Conservation (phyloP, 2,797 vertebrate genomes). For the Argya squamiceps region DNA sequence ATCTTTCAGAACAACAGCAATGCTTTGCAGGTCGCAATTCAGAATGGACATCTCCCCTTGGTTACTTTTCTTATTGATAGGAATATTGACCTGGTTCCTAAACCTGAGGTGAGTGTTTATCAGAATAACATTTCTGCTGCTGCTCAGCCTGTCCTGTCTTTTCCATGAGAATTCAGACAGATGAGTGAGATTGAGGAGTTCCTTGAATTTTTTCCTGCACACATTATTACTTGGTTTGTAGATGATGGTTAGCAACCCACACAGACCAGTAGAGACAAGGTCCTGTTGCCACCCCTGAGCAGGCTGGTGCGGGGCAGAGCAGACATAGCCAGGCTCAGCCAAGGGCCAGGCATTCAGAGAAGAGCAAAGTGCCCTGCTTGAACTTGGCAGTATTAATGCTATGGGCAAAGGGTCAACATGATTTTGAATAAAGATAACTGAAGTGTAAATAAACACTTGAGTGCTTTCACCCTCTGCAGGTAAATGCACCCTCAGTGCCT, state of each 20-base stretch:
- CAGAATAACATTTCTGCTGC: neutral
- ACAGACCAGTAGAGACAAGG: neutral
- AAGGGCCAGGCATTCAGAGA: neutral
- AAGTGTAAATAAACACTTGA: neutral
- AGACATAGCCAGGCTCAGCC: neutral
- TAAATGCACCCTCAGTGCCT: neutral
- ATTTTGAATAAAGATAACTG: neutral
- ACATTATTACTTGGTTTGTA: fast-evolving
- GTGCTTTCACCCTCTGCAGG: neutral
- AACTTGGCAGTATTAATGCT: neutral
- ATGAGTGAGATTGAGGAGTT: neutral
- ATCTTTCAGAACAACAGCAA: constrained; percentile 74
- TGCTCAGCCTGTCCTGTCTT: neutral
- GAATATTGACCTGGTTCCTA: constrained; percentile 74
- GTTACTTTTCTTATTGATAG: constrained; percentile 82
- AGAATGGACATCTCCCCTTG: constrained; percentile 79
- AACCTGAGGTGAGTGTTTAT: constrained; percentile 77
- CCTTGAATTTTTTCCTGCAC: neutral
- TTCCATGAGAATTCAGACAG: neutral
- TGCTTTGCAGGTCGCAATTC: constrained; percentile 80
- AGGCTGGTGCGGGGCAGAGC: neutral
- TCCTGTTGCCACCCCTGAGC: neutral
- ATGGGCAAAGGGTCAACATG: neutral
- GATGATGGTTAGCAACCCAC: neutral
- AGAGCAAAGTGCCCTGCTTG: neutral